Conservation (phyloP, 1,140 invertebrate species). For the Drosophila setifemur region DNA sequence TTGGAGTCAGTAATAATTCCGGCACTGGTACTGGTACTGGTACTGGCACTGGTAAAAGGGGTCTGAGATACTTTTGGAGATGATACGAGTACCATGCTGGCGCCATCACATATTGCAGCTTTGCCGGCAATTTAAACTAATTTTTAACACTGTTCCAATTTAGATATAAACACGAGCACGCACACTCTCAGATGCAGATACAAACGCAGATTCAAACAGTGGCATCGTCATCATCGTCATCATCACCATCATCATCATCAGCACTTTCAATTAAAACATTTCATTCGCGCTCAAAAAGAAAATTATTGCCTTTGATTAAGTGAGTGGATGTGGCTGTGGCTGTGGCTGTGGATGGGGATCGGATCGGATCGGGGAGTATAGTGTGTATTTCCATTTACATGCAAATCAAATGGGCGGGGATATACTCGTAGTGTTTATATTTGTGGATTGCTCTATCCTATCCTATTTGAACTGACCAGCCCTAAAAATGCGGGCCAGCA, state of each 20-base stretch:
- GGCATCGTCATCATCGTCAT: slow-evolving; percentile 53
- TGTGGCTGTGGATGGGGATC: slow-evolving; percentile 18
- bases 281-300: slow-evolving; percentile 52
- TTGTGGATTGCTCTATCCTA: background rate
- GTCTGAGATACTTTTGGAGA: background rate
- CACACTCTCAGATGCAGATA: slow-evolving; percentile 8
- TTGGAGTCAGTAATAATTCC: slow-evolving; percentile 26
- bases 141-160: slow-evolving; percentile 72
- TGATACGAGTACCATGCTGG: slow-evolving; percentile 50
- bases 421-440: slow-evolving; percentile 14
- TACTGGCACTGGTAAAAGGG: background rate
- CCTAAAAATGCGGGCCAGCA: slow-evolving; percentile 23
- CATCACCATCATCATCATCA: slow-evolving; percentile 53
- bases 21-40: background rate
- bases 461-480: slow-evolving; percentile 11
- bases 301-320: slow-evolving; percentile 72
- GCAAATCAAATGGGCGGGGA: slow-evolving; percentile 31
- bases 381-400: slow-evolving; percentile 39
- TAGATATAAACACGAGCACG: slow-evolving; percentile 35
- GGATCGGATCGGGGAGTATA: no score
- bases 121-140: slow-evolving; percentile 64
- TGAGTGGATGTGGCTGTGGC: slow-evolving; percentile 8
- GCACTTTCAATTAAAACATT: slow-evolving; percentile 78
- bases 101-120: slow-evolving; percentile 47
- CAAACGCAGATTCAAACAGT: slow-evolving; percentile 12